Evolutionary conservation across 2,888 invertebrate genomes (phyloP), one percentile per base, ranked within the genome.

Genomic region (Cheilosia vernalis): DNA sequence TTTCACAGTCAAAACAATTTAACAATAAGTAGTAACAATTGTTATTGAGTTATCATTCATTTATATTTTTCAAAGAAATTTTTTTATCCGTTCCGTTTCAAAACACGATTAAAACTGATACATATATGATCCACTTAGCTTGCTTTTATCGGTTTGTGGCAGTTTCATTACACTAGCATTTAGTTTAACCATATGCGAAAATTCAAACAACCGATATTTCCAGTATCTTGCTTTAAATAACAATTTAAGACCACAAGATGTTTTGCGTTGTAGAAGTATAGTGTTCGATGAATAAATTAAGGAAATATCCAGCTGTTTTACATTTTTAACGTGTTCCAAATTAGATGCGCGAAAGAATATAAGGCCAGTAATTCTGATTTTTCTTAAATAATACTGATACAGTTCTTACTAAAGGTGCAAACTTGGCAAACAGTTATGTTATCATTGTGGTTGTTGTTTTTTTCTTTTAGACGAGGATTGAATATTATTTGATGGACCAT

Each of bases 111-210:
- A 82, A 88, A 90, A 91, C 91, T 91, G 91, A 91, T 89, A 89
- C 30, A 30, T 89, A 89, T 88, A 88, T 88, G 87, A 87, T 87
- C 77, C 88, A 89, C 87, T 88, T 88, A 86, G 89, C 87, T 87
- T 87, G 90, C 90, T 91, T 91, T 89, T 91, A 91, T 91, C 89
- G 89, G 87, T 86, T 91, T 86, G 64, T 85, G 64, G 49, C 61
- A 69, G 70, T 73, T 77, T 82, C 56, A 73, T 83, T 78, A 83
- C 78, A 78, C 27, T 30, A 47, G 58, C 44, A 51, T 67, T 47
- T 61, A 33, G 49, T 82, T 70, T 64, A 64, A 56, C 49, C 30
- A 81, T 81, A 85, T 81, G 81, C 81, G 72, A 85, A 77, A 76
- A 77, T 81, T 77, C 51, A 66, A 61, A 37, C 72, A 82, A 82